Base-by-base conservation (phyloP, 2,797 vertebrate species). In the Gymnothorax javanicus region DNA sequence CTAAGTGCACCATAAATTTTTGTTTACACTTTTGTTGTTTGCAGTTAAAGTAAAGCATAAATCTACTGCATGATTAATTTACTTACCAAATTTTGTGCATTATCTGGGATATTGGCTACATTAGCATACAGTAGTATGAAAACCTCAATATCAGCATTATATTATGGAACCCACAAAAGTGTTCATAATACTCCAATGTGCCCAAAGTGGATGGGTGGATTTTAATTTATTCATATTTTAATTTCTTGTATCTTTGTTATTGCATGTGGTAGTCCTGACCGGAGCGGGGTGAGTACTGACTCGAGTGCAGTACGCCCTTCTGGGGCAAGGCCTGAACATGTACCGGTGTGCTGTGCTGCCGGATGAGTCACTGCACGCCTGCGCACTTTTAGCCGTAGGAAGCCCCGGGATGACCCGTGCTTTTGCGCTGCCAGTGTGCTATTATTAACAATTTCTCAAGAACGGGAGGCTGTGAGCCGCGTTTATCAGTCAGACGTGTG, bases 401-500 rank as follows among this genome's bases (percentile, higher is more conserved):
- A 75, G 50, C 75, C 75, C 52, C 15, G 75, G 56, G 73, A 54
- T 79, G 75, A 54, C 52, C 75, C 52, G 75, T 20, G 12, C 75
- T 54, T 54, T 67, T 79, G 73, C 33, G 20, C 73, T 2, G 33
- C 27, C 73, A 52, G 15, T 33, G 73, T 52, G 73, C 33, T 77
- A 13, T 50, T 67, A 54, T 54, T 54, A 54, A 17, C 75, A 8
- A 54, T 79, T 79, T 15, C 75, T 79, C 75, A 79, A 56, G 75
- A 77, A 17, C 60, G 43, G 33, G 43, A 52, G 7, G 7, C 50
- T 23, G 20, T 54, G 75, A 13, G 20, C 23, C 75, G n/a, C 43
- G 75, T 54, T 23, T 79, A 79, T 79, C 75, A 54, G 43, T 13
- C 50, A 79, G 75, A 75, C 75, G 11, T 79, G 50, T 79, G 75